Percentiles rank a stretch among this genome's conserved stretches.
These are phyloP conservation scores for Salvelinus namaycush DNA, from an alignment of 2,113 vertebrate genomes.

Conservation along the genomic window DNA sequence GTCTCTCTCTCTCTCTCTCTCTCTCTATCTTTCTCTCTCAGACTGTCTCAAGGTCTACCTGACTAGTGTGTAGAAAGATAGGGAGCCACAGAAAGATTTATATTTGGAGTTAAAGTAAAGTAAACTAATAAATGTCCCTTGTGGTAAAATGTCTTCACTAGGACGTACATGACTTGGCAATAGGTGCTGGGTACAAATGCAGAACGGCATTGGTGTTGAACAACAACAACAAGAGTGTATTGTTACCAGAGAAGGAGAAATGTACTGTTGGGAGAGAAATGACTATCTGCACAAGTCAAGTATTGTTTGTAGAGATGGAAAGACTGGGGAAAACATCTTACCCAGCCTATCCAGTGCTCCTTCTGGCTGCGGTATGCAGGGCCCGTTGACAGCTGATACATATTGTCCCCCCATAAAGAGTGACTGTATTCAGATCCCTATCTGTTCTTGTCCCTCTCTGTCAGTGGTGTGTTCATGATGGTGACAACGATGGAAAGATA, in stretches of 20 bases:
- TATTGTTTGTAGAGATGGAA: constrained; percentile 3
- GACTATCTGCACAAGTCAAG: constrained; percentile 29
- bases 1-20: too few species aligned
- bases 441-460: not conserved
- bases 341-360: constrained; percentile 16
- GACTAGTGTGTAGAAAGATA: constrained; percentile 19
- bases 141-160: constrained; percentile 40
- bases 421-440: constrained; percentile 6
- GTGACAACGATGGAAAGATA: constrained; percentile 48
- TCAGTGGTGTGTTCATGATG: constrained; percentile 48
- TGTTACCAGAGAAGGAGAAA: constrained; percentile 37
- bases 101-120: constrained; percentile 8
- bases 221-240: not conserved
- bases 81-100: not conserved
- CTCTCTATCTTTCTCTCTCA: constrained; percentile 33
- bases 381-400: constrained; percentile 36
- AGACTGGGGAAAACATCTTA: not conserved
- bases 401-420: constrained; percentile 43
- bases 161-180: constrained; percentile 25
- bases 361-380: not conserved
- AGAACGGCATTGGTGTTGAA: constrained; percentile 4
- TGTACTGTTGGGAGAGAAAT: constrained; percentile 25
- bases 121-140: constrained; percentile 22
- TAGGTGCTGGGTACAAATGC: constrained; percentile 5
- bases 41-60: constrained; percentile 27